Percentiles rank a stretch among this genome's conserved stretches.
These are phyloP conservation scores for Corvus moneduloides DNA, from an alignment of 2,113 vertebrate genomes.

Conservation along the genomic window DNA sequence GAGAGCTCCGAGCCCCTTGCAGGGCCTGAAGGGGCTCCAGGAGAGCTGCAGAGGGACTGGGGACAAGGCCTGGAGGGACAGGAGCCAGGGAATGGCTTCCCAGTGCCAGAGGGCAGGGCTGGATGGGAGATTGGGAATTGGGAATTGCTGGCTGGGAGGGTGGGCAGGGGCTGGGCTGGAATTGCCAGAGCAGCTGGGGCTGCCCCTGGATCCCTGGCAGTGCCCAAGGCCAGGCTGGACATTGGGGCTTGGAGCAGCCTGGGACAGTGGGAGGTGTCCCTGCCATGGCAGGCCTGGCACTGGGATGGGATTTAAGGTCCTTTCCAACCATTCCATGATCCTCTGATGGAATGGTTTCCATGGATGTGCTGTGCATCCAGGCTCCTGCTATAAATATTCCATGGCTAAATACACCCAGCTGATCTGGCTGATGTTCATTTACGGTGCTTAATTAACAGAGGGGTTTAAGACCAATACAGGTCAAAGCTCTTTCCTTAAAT, in stretches of 20 bases:
- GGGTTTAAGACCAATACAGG: neutral
- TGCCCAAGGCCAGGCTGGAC: neutral
- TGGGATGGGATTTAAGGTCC: rapidly evolving
- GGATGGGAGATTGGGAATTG: neutral
- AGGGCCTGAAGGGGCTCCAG: neutral
- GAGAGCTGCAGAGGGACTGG: neutral
- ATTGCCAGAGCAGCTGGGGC: neutral
- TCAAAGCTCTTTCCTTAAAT: neutral
- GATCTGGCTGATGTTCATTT: neutral
- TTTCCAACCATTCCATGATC: rapidly evolving
- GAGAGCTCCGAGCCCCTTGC: neutral
- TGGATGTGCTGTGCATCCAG: neutral
- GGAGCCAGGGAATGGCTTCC: neutral
- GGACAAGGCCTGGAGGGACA: neutral
- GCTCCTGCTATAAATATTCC: neutral
- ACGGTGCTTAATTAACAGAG: neutral
- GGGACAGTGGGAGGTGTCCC: neutral
- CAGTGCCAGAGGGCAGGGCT: rapidly evolving
- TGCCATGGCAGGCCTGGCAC: neutral
- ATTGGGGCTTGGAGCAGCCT: neutral
- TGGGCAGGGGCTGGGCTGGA: neutral
- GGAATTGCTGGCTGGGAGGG: neutral
- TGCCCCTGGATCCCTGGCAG: neutral
- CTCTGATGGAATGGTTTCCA: neutral
- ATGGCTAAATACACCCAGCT: neutral